Evolutionary conservation across 2,113 vertebrate genomes (phyloP), one percentile per base, ranked within the genome.

Genomic region (Engraulis encrasicolus): DNA sequence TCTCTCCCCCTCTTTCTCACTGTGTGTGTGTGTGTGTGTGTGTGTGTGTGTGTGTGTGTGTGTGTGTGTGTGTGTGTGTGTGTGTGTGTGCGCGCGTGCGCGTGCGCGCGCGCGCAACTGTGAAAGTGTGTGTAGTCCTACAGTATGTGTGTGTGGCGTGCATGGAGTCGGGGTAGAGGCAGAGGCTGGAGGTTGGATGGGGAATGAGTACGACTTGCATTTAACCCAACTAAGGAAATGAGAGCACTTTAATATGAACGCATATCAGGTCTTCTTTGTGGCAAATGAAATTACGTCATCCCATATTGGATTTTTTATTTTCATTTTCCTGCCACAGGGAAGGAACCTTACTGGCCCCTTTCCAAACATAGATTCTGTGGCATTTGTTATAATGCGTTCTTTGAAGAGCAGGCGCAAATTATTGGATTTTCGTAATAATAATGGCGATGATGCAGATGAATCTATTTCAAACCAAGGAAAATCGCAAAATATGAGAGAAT

Each of bases 201-300:
- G n/a, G n/a, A n/a, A n/a, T n/a, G n/a, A n/a, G n/a, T n/a, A n/a
- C n/a, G n/a, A n/a, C n/a, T n/a, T 66, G 58, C 58, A 31, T 66
- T 66, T 66, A 66, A 66, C 58, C 58, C 15, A 58, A 58, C 54
- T 58, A 27, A 31, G 58, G 58, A 66, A 66, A 66, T 66, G 58
- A 66, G 58, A 66, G 58, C 58, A 66, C 58, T 66, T 66, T 66
- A 66, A 66, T 66, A 66, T 66, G 58, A 66, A 66, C 31, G 58
- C 58, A 66, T 27, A 66, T 66, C 58, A 66, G 58, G 7, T n/a
- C 23, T 66, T 66, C 58, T 66, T 66, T 66, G 58, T 66, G 58
- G 58, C 58, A 66, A 66, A 66, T 31, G 23, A 66, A 66, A 66
- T 66, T 66, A 27, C 31, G 31, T 66, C 58, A 66, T n/a, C 58